A percentile compares a stretch with the other conserved stretches of the same genome.
phyloP scores from a whole-genome alignment of 2,797 vertebrate species.

The Muscicapa comitata region DNA sequence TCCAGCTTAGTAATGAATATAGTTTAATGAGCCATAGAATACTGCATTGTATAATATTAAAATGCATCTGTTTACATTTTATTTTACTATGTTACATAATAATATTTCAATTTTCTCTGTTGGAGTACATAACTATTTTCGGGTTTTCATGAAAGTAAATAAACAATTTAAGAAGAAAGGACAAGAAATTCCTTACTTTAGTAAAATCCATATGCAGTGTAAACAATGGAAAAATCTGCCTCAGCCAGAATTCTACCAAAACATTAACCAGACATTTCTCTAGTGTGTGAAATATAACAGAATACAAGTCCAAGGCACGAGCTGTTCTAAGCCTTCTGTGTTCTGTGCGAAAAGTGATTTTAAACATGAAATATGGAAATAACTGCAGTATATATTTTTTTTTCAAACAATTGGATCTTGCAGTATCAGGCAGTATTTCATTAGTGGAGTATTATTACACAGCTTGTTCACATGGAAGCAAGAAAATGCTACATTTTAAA shows the following conservation, averaged over 20 bases:
- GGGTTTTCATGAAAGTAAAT: conserved; percentile 15
- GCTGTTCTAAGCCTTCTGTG: background rate
- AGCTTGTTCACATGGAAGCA: background rate
- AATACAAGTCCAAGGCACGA: background rate
- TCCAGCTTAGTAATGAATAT: conserved; percentile 54
- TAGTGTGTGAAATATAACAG: background rate
- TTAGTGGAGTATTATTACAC: background rate
- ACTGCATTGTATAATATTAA: conserved; percentile 51
- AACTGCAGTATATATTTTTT: background rate
- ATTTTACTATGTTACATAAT: conserved; percentile 40
- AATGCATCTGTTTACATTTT: conserved; percentile 62
- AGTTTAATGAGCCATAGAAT: conserved; percentile 61
- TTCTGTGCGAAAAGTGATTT: background rate
- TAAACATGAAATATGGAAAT: background rate
- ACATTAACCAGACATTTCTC: background rate
- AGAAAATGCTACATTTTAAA: background rate
- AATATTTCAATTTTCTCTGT: conserved; percentile 41
- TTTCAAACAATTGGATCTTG: background rate
- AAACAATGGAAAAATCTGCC: background rate
- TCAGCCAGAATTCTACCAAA: background rate
- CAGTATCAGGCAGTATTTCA: background rate
- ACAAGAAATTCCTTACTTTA: background rate
- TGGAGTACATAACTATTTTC: background rate
- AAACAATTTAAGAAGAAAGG: background rate
- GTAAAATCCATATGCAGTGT: background rate